Base-by-base conservation (phyloP, 2,797 vertebrate species). In the Silurus lanzhouensis region DNA sequence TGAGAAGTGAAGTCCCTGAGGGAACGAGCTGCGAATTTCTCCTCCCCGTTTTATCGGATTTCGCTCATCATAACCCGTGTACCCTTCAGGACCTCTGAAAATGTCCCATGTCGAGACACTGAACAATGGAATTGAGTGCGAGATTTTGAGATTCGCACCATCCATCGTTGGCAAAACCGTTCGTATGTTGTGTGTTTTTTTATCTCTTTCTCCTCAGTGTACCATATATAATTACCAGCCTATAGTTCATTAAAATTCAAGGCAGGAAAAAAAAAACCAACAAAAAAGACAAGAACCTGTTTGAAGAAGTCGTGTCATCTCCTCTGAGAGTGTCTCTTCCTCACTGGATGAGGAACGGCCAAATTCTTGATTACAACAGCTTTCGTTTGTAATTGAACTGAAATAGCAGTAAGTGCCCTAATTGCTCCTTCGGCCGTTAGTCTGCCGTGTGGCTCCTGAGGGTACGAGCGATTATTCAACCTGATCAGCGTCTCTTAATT, bases 341-440 rank as follows among this genome's bases (percentile, higher is more conserved):
- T 25, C 63, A 46, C 74, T 86, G 38, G 38, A 38, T 3, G 4
- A 46, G 22, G 66, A 78, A 84, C 76, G 7, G 8, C n/a, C 12
- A 78, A 61, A 79, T 82, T 87, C 84, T 88, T 90, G 82, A 90
- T 88, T 88, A 83, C 84, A 88, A 67, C 78, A 19, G 80, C 70
- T 89, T 85, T 87, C 86, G 85, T 68, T 85, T 75, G 57, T 86
- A 76, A 86, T 90, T 88, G 90, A 90, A 89, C 88, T 86, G 52
- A 89, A 89, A 89, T 86, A 14, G 82, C 77, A 63, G 74, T 88
- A 83, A 90, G 89, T 87, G 86, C 70, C 83, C 88, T 89, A 90
- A 89, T 91, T 89, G 84, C 86, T 87, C 60, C 83, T 82, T 68
- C 84, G 86, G 74, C 82, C 82, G 86, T 89, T 90, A 82, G 87